Evolutionary conservation across 2,113 vertebrate genomes (phyloP).

Genomic region (Python bivittatus): DNA sequence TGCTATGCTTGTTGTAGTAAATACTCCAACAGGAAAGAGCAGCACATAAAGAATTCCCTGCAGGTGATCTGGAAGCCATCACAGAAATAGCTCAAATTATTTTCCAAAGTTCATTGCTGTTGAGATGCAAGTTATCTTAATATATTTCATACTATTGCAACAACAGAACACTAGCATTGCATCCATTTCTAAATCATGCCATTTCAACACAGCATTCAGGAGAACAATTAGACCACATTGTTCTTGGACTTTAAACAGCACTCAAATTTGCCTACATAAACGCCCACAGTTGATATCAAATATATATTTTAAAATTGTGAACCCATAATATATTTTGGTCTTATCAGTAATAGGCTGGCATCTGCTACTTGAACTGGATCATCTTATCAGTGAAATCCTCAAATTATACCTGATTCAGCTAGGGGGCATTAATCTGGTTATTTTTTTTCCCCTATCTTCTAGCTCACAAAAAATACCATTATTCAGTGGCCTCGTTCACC

Average conservation of each 20-base stretch:
- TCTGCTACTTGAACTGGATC: not conserved
- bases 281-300: not conserved
- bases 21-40: constrained; percentile 54
- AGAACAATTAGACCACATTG: not conserved
- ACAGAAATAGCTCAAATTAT: constrained; percentile 54
- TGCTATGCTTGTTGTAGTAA: constrained; percentile 48
- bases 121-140: constrained; percentile 28
- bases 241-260: not conserved
- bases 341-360: not conserved
- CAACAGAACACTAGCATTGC: constrained; percentile 7
- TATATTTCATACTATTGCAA: constrained; percentile 19
- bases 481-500: not conserved
- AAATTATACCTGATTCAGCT: not conserved
- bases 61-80: constrained; percentile 34
- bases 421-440: not conserved
- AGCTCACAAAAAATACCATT: not conserved
- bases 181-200: constrained; percentile 12
- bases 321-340: not conserved
- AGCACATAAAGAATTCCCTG: constrained; percentile 47
- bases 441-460: not conserved
- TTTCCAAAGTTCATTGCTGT: constrained; percentile 51
- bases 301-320: not conserved
- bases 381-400: not conserved
- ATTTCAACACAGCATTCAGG: constrained; percentile 8
- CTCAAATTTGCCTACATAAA: not conserved